Conservation (phyloP, 2,113 vertebrate species). For the Amphiprion percula region DNA sequence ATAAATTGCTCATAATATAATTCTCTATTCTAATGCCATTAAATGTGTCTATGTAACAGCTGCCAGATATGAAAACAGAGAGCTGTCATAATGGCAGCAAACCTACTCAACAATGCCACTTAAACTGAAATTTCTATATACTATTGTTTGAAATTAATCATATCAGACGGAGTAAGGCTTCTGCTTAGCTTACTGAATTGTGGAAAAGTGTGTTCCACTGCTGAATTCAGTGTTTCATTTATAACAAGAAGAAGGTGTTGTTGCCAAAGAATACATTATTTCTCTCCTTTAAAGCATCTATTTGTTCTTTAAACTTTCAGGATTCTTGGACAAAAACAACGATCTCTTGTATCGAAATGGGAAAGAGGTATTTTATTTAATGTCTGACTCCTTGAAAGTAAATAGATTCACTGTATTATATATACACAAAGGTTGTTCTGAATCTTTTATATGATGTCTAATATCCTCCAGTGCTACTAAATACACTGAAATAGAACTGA, state of each 20-base stretch:
- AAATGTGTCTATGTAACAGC: not conserved
- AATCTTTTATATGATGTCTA: too few species aligned
- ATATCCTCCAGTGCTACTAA: too few species aligned
- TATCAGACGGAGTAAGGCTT: not conserved
- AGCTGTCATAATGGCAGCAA: not conserved
- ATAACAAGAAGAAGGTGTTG: not conserved
- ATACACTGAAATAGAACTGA: too few species aligned
- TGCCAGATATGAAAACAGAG: not conserved
- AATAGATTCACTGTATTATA: not conserved
- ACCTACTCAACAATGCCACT: not conserved
- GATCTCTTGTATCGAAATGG: slow-evolving; percentile 95
- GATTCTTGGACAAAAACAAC: slow-evolving; percentile 98
- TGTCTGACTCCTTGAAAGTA: not conserved
- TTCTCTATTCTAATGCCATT: not conserved
- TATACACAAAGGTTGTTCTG: too few species aligned
- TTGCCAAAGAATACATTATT: not conserved
- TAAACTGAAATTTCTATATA: too few species aligned
- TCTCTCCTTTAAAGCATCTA: not conserved
- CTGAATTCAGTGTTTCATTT: not conserved
- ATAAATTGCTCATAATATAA: not conserved
- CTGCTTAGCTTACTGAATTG: not conserved
- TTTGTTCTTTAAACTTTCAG: slow-evolving; percentile 73
- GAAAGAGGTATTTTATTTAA: slow-evolving; percentile 88
- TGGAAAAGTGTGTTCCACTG: not conserved
- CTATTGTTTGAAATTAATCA: too few species aligned